Evolutionary conservation across 2,888 invertebrate species (phyloP).

Genomic region (Leucoma salicis): DNA sequence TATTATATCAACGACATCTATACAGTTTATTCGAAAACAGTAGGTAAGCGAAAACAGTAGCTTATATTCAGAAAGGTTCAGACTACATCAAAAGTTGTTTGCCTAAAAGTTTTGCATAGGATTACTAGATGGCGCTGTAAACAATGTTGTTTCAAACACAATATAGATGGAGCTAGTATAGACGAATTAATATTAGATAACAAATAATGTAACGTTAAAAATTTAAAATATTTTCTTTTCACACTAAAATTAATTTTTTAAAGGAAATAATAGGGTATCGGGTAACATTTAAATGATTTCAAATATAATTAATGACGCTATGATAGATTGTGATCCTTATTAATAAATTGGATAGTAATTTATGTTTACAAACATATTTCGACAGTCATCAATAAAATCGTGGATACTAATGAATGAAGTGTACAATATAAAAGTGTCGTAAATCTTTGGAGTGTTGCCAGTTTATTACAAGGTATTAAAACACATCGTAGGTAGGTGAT

Average conservation of each 20-base stretch:
- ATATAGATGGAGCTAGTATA: conserved; percentile 24
- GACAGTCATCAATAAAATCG: conserved; percentile 33
- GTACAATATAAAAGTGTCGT: conserved; percentile 31
- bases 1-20: too few species aligned
- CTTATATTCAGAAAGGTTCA: too few species aligned
- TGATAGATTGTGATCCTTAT: conserved; percentile 5
- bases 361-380: conserved; percentile 14
- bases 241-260: too few species aligned
- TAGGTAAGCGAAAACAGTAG: too few species aligned
- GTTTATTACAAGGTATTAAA: conserved; percentile 28
- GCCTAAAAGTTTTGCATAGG: neutral
- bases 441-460: conserved; percentile 35
- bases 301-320: conserved; percentile 1
- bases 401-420: conserved; percentile 34
- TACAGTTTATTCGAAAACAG: too few species aligned
- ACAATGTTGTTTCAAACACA: neutral
- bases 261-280: too few species aligned
- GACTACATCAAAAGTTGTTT: neutral
- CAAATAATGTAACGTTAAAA: neutral
- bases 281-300: neutral
- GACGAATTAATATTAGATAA: neutral
- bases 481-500: conserved; percentile 20
- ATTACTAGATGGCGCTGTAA: neutral
- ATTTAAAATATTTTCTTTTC: too few species aligned
- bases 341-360: conserved; percentile 13